Conservation (phyloP, 2,797 vertebrate genomes). For the Pteronotus mesoamericanus region DNA sequence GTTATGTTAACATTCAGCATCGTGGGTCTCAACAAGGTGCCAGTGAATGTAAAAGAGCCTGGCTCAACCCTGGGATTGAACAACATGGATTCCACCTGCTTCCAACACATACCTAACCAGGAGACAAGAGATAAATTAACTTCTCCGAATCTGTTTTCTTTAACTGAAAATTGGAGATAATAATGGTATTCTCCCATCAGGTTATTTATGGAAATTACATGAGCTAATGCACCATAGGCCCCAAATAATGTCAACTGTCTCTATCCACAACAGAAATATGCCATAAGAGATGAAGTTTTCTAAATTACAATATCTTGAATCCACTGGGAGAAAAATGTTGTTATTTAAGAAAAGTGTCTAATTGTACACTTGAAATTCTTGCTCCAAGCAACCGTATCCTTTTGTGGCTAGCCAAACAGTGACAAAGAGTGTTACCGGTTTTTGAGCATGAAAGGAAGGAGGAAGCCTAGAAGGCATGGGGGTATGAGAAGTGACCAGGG, state of each 20-base stretch:
- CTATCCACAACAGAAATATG: background rate
- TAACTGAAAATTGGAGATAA: background rate
- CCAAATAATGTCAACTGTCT: background rate
- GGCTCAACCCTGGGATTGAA: background rate
- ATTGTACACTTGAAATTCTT: background rate
- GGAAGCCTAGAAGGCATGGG: background rate
- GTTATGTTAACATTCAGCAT: background rate
- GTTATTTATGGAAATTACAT: background rate
- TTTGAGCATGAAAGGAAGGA: background rate
- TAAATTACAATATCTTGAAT: background rate
- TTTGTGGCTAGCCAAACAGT: background rate
- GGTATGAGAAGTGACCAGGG: background rate
- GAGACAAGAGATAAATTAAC: background rate
- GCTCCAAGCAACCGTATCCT: background rate
- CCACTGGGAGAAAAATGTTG: background rate
- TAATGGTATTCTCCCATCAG: background rate
- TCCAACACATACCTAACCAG: background rate
- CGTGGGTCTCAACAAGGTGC: background rate
- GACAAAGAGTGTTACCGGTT: background rate
- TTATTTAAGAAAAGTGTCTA: background rate
- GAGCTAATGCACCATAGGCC: background rate
- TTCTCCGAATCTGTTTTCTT: background rate
- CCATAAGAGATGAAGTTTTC: background rate
- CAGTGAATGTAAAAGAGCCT: background rate
- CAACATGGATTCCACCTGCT: background rate